Evolutionary conservation across 2,797 vertebrate species (phyloP).

Genomic region (Sebastes matsubarae): DNA sequence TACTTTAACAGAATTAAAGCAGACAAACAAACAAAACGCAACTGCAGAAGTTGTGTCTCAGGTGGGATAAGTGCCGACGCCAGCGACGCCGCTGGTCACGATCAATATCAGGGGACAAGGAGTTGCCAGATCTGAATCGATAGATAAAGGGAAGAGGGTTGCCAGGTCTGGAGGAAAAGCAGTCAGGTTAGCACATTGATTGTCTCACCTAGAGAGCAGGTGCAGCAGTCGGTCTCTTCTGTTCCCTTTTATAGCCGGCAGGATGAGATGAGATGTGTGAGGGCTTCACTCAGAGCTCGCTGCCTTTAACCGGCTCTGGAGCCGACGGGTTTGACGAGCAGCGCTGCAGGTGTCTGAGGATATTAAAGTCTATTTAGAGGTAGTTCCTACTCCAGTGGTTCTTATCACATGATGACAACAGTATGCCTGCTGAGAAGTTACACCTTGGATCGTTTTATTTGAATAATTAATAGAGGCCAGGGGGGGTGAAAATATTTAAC

Average conservation of each 20-base stretch:
- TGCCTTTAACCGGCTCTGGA: background rate
- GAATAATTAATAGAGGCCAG: background rate
- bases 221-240: slow-evolving; percentile 21
- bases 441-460: background rate
- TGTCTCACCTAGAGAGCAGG: slow-evolving; percentile 28
- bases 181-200: slow-evolving; percentile 75
- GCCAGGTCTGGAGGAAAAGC: slow-evolving; percentile 57
- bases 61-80: slow-evolving; percentile 13
- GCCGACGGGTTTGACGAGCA: background rate
- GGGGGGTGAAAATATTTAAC: background rate
- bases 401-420: background rate
- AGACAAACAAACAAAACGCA: slow-evolving; percentile 3
- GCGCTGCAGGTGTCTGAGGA: background rate
- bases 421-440: background rate
- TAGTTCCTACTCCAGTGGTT: too few relatives aligned
- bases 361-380: background rate
- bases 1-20: slow-evolving; percentile 1
- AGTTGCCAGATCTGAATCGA: slow-evolving; percentile 52
- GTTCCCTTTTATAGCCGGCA: slow-evolving; percentile 5
- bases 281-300: background rate
- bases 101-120: slow-evolving; percentile 44
- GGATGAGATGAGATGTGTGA: slow-evolving; percentile 10
- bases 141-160: slow-evolving; percentile 46
- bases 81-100: background rate
- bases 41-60: slow-evolving; percentile 5